Percentiles rank a stretch among this genome's conserved stretches.
Evolutionary conservation across 2,113 vertebrate genomes (phyloP).

Genomic region (Pogonocichla stellata): DNA sequence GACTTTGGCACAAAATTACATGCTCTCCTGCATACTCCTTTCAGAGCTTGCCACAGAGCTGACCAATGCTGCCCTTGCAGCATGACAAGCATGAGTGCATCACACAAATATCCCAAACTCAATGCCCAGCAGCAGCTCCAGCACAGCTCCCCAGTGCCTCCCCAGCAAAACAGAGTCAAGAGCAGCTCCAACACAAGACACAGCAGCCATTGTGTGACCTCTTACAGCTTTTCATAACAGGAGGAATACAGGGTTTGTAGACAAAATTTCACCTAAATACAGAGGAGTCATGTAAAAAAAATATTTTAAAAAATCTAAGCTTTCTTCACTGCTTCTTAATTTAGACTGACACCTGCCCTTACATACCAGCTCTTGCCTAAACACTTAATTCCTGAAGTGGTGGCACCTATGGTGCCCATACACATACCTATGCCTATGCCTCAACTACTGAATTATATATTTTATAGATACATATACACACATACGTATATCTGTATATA

Average conservation of each 20-base stretch:
- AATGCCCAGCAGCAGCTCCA: background rate
- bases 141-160: background rate
- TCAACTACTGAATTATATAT: background rate
- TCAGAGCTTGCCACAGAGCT: background rate
- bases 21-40: background rate
- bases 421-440: background rate
- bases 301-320: background rate
- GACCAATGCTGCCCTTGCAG: background rate
- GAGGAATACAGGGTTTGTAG: background rate
- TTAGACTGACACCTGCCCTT: background rate
- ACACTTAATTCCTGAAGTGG: background rate
- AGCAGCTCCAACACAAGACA: background rate
- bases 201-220: background rate
- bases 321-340: background rate
- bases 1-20: background rate
- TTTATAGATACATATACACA: no score
- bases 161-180: background rate
- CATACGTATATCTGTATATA: background rate
- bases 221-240: background rate
- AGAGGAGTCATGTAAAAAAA: background rate
- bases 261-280: background rate
- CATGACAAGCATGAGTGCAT: accelerated
- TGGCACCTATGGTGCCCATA: background rate
- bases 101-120: background rate
- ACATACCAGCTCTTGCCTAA: background rate